Percentiles rank a stretch among this genome's conserved stretches.
These are phyloP conservation scores for Sorex araneus DNA, from an alignment of 2,113 vertebrate species.

Conservation along the genomic window DNA sequence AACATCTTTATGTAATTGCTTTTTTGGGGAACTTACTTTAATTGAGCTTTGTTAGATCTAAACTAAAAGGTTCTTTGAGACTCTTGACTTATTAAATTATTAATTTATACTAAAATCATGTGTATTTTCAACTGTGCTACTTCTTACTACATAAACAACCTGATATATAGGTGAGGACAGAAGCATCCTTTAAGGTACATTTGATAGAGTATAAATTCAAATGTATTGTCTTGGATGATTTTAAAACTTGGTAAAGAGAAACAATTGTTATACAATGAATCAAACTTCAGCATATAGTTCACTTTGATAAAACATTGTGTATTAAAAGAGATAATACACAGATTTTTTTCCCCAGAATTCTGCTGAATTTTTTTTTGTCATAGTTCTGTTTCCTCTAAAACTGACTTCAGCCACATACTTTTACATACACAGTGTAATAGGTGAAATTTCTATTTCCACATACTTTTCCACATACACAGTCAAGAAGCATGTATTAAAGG, in stretches of 20 bases:
- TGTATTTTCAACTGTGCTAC: neutral
- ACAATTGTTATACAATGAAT: slow-evolving; percentile 19
- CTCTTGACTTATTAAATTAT: neutral
- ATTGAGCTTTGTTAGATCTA: neutral
- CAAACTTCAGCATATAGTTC: slow-evolving; percentile 45
- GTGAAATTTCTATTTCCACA: too few species aligned
- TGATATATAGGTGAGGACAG: neutral
- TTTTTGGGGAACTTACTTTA: neutral
- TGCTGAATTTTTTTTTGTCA: neutral
- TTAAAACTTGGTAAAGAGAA: slow-evolving; percentile 29
- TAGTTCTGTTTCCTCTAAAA: neutral
- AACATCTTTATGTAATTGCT: neutral
- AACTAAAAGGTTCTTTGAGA: neutral
- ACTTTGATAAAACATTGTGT: slow-evolving; percentile 28
- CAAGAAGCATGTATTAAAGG: too few species aligned
- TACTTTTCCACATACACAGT: too few species aligned
- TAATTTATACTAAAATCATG: neutral
- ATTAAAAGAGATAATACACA: too few species aligned
- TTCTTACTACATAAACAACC: neutral
- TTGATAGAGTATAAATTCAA: slow-evolving; percentile 15
- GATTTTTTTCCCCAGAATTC: neutral
- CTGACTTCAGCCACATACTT: neutral
- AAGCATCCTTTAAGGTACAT: neutral
- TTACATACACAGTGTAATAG: too few species aligned
- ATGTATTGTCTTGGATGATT: neutral